These are phyloP conservation scores for Scatophagus argus DNA, from an alignment of 2,113 vertebrate genomes.

Conservation along the genomic window DNA sequence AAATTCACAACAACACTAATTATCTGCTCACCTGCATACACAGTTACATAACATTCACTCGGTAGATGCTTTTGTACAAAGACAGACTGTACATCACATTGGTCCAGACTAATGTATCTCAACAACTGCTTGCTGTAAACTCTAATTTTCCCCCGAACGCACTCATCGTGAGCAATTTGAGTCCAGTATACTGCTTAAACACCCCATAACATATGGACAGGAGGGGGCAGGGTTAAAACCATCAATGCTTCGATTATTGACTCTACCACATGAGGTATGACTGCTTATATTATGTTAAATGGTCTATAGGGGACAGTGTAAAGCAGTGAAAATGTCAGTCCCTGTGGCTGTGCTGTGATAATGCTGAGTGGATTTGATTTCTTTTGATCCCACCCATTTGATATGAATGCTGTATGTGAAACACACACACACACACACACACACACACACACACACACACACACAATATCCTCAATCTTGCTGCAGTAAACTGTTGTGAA, in stretches of 20 bases:
- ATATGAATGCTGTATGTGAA: slow-evolving; percentile 1
- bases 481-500: slow-evolving; percentile 11
- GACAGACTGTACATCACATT: neutral
- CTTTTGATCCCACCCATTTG: slow-evolving; percentile 6
- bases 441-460: neutral
- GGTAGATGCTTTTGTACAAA: neutral
- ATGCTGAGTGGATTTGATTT: slow-evolving; percentile 36
- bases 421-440: slow-evolving; percentile 13
- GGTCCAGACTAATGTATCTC: neutral
- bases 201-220: neutral
- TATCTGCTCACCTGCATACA: slow-evolving; percentile 44
- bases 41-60: neutral
- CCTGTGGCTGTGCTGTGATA: slow-evolving; percentile 14
- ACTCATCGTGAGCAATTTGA: neutral
- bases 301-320: slow-evolving; percentile 1
- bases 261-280: neutral
- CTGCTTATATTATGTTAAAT: slow-evolving; percentile 7
- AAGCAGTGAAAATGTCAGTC: slow-evolving; percentile 32
- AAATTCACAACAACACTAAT: slow-evolving; percentile 38
- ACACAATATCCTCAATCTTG: neutral
- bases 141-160: neutral
- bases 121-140: neutral
- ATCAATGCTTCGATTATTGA: slow-evolving; percentile 4
- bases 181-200: neutral
- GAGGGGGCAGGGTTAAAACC: neutral